Conservation (phyloP, 2,888 invertebrate species). For the Ariolimax columbianus region DNA sequence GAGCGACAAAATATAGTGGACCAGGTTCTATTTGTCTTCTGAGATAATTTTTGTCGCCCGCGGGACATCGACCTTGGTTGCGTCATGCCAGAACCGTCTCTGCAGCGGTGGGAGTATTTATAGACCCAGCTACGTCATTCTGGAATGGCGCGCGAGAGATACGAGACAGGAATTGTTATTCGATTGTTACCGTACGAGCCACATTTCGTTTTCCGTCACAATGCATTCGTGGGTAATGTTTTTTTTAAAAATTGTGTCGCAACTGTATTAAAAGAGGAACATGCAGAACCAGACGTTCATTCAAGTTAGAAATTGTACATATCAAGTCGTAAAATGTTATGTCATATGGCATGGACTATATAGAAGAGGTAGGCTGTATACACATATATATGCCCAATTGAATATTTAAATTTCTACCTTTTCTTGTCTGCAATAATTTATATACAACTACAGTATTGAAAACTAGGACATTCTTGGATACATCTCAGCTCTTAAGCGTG, state of each 20-base stretch:
- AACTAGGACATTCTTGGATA: too few relatives aligned
- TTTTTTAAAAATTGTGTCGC: background rate
- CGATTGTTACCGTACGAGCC: background rate
- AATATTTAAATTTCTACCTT: too few relatives aligned
- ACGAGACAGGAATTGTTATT: background rate
- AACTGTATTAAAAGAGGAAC: background rate
- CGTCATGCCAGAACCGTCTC: slow-evolving; percentile 7
- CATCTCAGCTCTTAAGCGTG: too few relatives aligned
- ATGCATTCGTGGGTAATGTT: background rate
- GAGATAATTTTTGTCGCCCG: background rate
- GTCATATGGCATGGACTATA: background rate
- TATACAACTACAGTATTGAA: too few relatives aligned
- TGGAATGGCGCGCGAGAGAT: background rate
- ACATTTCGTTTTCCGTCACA: background rate
- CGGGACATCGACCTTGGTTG: slow-evolving; percentile 26
- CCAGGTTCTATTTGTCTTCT: slow-evolving; percentile 15
- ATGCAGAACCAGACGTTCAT: background rate
- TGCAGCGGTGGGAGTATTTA: slow-evolving; percentile 7
- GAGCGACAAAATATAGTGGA: slow-evolving; percentile 24
- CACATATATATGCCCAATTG: too few relatives aligned
- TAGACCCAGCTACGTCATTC: slow-evolving; percentile 3
- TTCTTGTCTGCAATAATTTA: too few relatives aligned
- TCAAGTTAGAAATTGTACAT: background rate
- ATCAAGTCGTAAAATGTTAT: background rate
- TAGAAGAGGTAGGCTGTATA: background rate